Evolutionary conservation across 2,113 vertebrate genomes (phyloP).

Genomic region (Scortum barcoo): DNA sequence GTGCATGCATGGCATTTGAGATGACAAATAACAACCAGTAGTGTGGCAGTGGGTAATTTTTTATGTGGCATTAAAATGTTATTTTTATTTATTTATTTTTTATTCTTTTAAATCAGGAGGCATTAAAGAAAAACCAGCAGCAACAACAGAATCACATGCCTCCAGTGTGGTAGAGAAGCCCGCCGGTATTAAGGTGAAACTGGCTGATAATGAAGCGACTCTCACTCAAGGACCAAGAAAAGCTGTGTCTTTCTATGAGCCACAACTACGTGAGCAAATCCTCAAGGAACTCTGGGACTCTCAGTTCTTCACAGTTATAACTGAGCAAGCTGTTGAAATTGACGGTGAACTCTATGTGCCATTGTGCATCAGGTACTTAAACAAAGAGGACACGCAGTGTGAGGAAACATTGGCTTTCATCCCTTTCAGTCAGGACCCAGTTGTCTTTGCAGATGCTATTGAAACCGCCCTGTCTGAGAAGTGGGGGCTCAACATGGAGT

Average conservation of each 20-base stretch:
- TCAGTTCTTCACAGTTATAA: conserved; percentile 84
- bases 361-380: conserved; percentile 83
- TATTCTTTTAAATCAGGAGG: conserved; percentile 42
- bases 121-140: conserved; percentile 19
- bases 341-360: conserved; percentile 82
- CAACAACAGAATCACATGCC: neutral
- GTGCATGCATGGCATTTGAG: conserved; percentile 36
- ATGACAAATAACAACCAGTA: neutral
- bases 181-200: conserved; percentile 25
- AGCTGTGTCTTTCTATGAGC: conserved; percentile 79
- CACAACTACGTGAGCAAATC: conserved; percentile 79
- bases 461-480: conserved; percentile 82
- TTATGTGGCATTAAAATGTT: neutral
- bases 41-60: neutral
- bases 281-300: conserved; percentile 84
- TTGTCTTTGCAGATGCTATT: conserved; percentile 74
- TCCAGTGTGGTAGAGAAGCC: conserved; percentile 24
- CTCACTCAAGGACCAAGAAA: conserved; percentile 41
- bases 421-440: conserved; percentile 70
- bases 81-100: conserved; percentile 7
- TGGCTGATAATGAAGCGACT: neutral
- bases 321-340: conserved; percentile 77
- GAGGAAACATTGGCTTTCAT: conserved; percentile 85
- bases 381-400: conserved; percentile 81
- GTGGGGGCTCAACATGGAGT: conserved; percentile 86